Percentiles rank a stretch among this genome's conserved stretches.
These are phyloP conservation scores for Coregonus sp. DNA, from an alignment of 2,797 vertebrate genomes.

Conservation along the genomic window DNA sequence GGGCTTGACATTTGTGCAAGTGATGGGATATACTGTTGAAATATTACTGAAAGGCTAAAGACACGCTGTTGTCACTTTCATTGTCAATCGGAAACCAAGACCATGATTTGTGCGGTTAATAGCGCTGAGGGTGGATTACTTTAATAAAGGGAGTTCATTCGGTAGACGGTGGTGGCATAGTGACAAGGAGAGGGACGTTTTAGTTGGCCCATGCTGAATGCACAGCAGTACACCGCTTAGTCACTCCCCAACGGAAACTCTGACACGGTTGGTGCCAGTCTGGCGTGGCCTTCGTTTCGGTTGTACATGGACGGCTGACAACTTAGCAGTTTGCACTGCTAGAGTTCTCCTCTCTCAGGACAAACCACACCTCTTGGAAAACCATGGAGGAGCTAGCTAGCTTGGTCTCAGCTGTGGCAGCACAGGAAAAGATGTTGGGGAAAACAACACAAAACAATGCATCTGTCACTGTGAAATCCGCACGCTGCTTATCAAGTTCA, in stretches of 20 bases:
- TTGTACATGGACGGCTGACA: no score
- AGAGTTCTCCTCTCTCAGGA: no score
- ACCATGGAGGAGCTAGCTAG: background rate
- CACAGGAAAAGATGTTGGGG: background rate
- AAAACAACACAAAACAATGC: background rate
- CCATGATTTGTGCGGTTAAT: slow-evolving; percentile 25
- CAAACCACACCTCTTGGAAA: no score
- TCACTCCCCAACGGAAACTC: background rate
- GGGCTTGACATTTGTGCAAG: no score
- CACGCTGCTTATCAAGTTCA: background rate
- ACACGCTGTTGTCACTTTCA: slow-evolving; percentile 1
- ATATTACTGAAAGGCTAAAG: no score
- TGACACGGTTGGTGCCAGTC: background rate
- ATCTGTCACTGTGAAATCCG: background rate
- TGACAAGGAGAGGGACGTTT: background rate
- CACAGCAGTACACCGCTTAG: background rate
- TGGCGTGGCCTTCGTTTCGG: no score
- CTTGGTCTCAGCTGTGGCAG: background rate
- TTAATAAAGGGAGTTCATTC: background rate
- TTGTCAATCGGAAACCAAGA: slow-evolving; percentile 22
- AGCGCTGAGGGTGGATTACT: slow-evolving; percentile 1
- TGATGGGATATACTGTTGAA: no score
- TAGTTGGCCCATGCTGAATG: background rate
- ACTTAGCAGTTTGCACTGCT: no score
- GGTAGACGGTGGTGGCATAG: background rate